Base-by-base conservation (phyloP, 2,113 vertebrate species). In the Austrofundulus limnaeus region DNA sequence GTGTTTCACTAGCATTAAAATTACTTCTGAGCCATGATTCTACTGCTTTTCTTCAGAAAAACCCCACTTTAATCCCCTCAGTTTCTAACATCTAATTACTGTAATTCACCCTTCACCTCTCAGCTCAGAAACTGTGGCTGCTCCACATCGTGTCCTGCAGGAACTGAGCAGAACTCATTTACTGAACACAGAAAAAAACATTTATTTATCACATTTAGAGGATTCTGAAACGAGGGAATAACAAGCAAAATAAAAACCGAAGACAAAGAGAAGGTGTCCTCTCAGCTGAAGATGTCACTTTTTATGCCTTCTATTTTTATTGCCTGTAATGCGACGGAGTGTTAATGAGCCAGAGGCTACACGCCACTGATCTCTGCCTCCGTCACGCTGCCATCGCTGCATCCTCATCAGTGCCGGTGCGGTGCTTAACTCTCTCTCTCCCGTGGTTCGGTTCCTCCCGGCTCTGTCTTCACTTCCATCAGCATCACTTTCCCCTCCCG, bases 241-340 rank as follows among this genome's bases (percentile, higher is more conserved):
- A 0, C 15, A 17, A 19, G 9, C 5, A 47, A 24, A 53, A 42
- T 8, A 2, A 23, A 4, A 38, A 37, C 23, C 34, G 5, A 10
- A 15, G 17, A 49, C 19, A 46, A 20, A 37, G 34, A 20, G 19
- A 39, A n/a, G 5, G 2, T 62, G 11, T 58, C 23, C 39, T 64
- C 51, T 55, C 48, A 34, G 15, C 17, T 73, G 53, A 49, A 56
- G 47, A 62, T 19, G 31, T 78, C 68, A 70, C n/a, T 54, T 65
- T 59, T 72, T 37, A 37, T 73, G 46, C 52, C 45, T 58, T 86
- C 77, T 82, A 83, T 84, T 85, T 85, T 86, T 80, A 85, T 78
- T 56, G 14, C 51, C 25, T 60, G 25, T 77, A 68, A 75, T 77
- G 70, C 70, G 64, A 66, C 57, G 47, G 50, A 66, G 72, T 50